Base-by-base conservation (phyloP, 2,113 vertebrate genomes). In the Chaenocephalus aceratus region DNA sequence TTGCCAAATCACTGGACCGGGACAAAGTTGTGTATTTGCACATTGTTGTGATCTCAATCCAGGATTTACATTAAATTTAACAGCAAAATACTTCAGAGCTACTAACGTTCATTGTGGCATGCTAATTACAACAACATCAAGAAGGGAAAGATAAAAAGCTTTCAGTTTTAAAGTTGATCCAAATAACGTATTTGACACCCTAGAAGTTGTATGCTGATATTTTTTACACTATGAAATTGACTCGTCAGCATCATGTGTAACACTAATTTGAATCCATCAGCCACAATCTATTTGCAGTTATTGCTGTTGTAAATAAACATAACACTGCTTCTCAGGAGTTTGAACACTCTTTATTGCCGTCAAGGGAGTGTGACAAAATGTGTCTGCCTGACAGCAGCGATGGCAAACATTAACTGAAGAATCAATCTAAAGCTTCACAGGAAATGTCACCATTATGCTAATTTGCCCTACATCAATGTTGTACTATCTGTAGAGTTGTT, bases 291-390 rank as follows among this genome's bases (percentile, higher is more conserved):
- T 87, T 80, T 73, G 58, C 79, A 71, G 69, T 86, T 87, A 85
- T 86, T 80, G 81, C 80, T 41, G 72, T 81, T 0, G 53, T 84
- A 83, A 90, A 88, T 85, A 87, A 87, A 86, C 69, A 82, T 21
- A 74, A 72, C 2, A 3, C 36, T 48, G 64, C 51, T 63, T 73
- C 74, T 85, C 44, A 45, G 67, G 64, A 73, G 63, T 82, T 81
- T 66, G 54, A 61, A 79, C 65, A 51, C 26, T 68, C 23, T 73
- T 75, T 63, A 79, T 65, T 49, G 78, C 69, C 65, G 77, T 83
- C 68, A 21, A n/a, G 51, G 62, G 62, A 86, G 46, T 8, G 21
- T 46, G 62, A 76, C 66, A 56, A 75, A 86, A 78, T 79, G 56
- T 75, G 53, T 73, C 9, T 11, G 65, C 3, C 44, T 78, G 75